Percentiles rank a stretch among this genome's conserved stretches.
phyloP scores from a whole-genome alignment of 2,113 vertebrate genomes.

The Siphamia tubifer region DNA sequence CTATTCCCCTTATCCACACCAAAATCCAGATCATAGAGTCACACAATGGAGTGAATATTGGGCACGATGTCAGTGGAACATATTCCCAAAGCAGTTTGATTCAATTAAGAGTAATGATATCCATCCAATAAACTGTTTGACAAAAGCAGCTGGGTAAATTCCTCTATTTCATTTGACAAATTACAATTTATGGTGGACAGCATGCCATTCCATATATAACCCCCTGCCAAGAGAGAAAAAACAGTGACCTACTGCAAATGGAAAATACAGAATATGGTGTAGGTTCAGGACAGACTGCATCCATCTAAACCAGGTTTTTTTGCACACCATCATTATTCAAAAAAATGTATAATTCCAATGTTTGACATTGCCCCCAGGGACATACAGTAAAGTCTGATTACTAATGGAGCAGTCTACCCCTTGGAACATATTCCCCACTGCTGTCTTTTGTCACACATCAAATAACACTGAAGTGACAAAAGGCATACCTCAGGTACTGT shows the following conservation, averaged over 20 bases:
- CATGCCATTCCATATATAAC: conserved; percentile 24
- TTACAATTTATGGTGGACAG: conserved; percentile 30
- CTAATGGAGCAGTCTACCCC: conserved; percentile 16
- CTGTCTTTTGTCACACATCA: not conserved
- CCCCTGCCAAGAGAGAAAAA: conserved; percentile 28
- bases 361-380: conserved; percentile 39
- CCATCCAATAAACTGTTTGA: conserved; percentile 44
- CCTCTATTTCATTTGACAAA: conserved; percentile 43
- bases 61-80: conserved; percentile 26
- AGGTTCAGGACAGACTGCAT: conserved; percentile 24
- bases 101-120: conserved; percentile 45
- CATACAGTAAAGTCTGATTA: conserved; percentile 1
- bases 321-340: conserved; percentile 44
- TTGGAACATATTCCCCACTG: not conserved
- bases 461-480: conserved; percentile 3
- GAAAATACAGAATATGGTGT: conserved; percentile 19
- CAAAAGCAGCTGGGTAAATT: conserved; percentile 40
- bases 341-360: conserved; percentile 49
- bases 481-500: not conserved
- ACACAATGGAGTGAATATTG: conserved; percentile 5
- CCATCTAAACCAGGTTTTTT: not conserved
- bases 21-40: conserved; percentile 34
- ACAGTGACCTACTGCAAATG: conserved; percentile 23
- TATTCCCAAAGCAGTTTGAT: conserved; percentile 45
- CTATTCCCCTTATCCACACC: conserved; percentile 21